Percentiles rank a stretch among this genome's conserved stretches.
These are phyloP conservation scores for Caenorhabditis doughertyi DNA, from an alignment of 2,888 invertebrate genomes.

Conservation along the genomic window DNA sequence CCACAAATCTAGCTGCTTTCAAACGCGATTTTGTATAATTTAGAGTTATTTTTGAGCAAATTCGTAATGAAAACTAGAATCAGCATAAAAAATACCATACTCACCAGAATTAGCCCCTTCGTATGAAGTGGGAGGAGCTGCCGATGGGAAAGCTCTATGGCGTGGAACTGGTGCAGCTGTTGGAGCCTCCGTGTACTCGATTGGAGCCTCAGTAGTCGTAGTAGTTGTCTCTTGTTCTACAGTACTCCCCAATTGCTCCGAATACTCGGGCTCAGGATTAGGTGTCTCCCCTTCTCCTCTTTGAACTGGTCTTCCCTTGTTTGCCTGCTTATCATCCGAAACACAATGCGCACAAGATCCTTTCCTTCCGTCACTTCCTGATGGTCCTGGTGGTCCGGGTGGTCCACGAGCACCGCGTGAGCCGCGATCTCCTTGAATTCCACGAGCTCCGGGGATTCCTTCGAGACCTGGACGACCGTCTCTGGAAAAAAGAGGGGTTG, in stretches of 20 bases:
- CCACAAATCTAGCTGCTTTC: too few relatives aligned
- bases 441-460: constrained; percentile 67
- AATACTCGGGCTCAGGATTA: neutral
- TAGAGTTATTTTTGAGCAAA: too few relatives aligned
- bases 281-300: neutral
- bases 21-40: too few relatives aligned
- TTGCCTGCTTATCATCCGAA: constrained; percentile 16
- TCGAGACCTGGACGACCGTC: constrained; percentile 73
- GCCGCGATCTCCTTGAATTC: constrained; percentile 73
- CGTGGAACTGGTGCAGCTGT: neutral
- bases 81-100: neutral
- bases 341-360: constrained; percentile 63
- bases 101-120: too few relatives aligned
- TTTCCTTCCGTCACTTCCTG: constrained; percentile 65
- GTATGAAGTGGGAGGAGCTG: neutral
- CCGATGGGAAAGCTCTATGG: constrained; percentile 10
- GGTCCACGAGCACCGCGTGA: constrained; percentile 70
- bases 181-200: constrained; percentile 6
- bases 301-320: too few relatives aligned
- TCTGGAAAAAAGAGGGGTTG: constrained; percentile 60
- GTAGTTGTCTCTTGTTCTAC: constrained; percentile 11
- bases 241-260: neutral
- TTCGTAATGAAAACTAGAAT: too few relatives aligned
- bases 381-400: constrained; percentile 73
- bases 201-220: neutral